A percentile compares a stretch with the other conserved stretches of the same genome.
Evolutionary conservation across 1,140 invertebrate genomes (phyloP).

Genomic region (Micrasema longulum): DNA sequence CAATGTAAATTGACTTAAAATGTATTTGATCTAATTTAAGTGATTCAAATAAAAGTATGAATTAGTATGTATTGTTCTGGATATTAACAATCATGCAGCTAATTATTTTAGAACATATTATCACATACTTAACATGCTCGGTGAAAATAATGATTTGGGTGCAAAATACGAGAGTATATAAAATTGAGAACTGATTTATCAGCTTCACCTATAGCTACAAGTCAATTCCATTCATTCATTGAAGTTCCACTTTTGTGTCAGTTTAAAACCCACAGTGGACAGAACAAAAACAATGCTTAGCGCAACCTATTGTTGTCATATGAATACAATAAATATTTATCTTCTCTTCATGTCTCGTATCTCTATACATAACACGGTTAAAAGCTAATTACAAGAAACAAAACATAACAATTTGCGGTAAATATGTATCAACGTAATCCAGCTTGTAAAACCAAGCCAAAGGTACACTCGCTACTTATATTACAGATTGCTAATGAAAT

Average conservation of each 20-base stretch:
- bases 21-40: not conserved
- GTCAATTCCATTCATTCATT: slow-evolving; percentile 55
- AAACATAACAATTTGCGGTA: slow-evolving; percentile 34
- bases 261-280: slow-evolving; percentile 30
- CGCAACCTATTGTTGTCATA: slow-evolving; percentile 28
- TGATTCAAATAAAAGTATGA: not conserved
- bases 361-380: slow-evolving; percentile 18
- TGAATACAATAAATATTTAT: slow-evolving; percentile 19
- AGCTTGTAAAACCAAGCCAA: slow-evolving; percentile 54
- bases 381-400: slow-evolving; percentile 33
- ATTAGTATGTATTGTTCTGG: slow-evolving; percentile 3
- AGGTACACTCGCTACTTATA: not conserved
- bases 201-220: slow-evolving; percentile 34
- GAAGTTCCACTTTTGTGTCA: slow-evolving; percentile 44
- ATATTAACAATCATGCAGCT: slow-evolving; percentile 24
- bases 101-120: slow-evolving; percentile 33
- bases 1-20: not conserved
- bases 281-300: slow-evolving; percentile 36
- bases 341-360: slow-evolving; percentile 3
- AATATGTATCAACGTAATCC: slow-evolving; percentile 9
- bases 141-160: slow-evolving; percentile 14
- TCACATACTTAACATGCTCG: slow-evolving; percentile 28
- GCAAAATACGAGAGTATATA: slow-evolving; percentile 3
- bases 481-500: not conserved
- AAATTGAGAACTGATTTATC: slow-evolving; percentile 1